Percentiles rank a stretch among this genome's conserved stretches.
Conservation (phyloP, 2,797 vertebrate species). For the Falco cherrug region DNA sequence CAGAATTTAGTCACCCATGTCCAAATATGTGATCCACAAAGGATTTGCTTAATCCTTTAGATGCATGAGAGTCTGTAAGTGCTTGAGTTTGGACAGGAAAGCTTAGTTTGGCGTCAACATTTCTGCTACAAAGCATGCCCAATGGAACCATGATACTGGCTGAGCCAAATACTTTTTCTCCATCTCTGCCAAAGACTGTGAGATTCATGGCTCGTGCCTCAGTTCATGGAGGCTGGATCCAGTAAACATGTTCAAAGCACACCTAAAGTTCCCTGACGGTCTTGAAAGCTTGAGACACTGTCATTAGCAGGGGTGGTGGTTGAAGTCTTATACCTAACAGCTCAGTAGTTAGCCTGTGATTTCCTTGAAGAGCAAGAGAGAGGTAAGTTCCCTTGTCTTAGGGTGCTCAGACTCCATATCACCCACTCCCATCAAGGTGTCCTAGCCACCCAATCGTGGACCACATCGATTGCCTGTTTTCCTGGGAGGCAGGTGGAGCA, state of each 20-base stretch:
- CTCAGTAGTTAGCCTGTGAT: neutral
- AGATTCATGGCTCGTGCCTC: slow-evolving; percentile 18
- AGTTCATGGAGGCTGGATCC: neutral
- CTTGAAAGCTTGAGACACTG: neutral
- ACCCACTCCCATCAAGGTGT: neutral
- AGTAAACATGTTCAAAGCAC: neutral
- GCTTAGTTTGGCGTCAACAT: slow-evolving; percentile 65
- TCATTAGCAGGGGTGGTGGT: neutral
- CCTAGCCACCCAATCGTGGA: neutral
- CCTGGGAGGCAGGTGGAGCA: neutral
- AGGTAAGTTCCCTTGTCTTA: neutral
- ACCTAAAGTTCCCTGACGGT: neutral
- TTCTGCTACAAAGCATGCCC: slow-evolving; percentile 65
- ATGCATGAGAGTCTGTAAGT: slow-evolving; percentile 59
- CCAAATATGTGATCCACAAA: slow-evolving; percentile 66
- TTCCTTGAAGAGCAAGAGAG: neutral
- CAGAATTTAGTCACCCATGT: slow-evolving; percentile 63
- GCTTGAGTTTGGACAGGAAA: slow-evolving; percentile 59
- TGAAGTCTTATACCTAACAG: neutral
- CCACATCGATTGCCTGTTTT: neutral
- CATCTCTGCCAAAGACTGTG: slow-evolving; percentile 32
- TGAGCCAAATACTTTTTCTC: slow-evolving; percentile 55
- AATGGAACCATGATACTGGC: slow-evolving; percentile 56
- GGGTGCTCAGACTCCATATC: neutral
- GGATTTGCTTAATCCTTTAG: slow-evolving; percentile 66